These are phyloP conservation scores for Tympanuchus pallidicinctus DNA, from an alignment of 2,113 vertebrate genomes.

Conservation along the genomic window DNA sequence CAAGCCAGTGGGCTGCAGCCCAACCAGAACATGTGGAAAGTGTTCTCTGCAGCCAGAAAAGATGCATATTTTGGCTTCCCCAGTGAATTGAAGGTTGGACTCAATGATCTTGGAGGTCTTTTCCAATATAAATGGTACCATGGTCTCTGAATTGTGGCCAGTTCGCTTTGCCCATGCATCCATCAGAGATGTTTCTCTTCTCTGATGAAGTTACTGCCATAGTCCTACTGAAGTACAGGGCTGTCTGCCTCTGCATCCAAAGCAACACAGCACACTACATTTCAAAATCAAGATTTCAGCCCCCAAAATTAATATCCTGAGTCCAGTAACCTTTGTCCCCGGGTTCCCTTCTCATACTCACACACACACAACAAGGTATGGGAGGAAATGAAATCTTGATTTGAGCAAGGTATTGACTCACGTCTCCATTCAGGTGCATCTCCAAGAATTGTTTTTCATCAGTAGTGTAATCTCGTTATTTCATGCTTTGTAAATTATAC, in stretches of 20 bases:
- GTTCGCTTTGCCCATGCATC: neutral
- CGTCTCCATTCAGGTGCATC: neutral
- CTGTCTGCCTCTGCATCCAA: neutral
- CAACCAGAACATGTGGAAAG: neutral
- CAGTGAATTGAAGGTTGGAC: neutral
- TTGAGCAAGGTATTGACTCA: neutral
- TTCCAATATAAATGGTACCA: neutral
- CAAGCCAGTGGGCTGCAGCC: neutral
- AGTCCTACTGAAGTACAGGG: neutral
- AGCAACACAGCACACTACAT: neutral
- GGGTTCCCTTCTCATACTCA: neutral
- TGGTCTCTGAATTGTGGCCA: neutral
- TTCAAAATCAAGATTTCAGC: neutral
- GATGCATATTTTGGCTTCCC: neutral
- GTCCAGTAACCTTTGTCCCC: neutral
- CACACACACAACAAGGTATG: too few species aligned
- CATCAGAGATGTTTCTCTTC: neutral
- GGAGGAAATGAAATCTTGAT: neutral
- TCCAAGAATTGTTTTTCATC: neutral
- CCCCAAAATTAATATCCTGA: neutral
- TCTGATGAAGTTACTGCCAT: neutral
- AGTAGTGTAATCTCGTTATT: neutral
- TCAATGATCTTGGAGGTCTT: neutral
- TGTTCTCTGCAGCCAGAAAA: neutral
- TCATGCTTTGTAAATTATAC: neutral